These are phyloP conservation scores for Bombus turneri DNA, from an alignment of 1,140 invertebrate species.

Conservation along the genomic window DNA sequence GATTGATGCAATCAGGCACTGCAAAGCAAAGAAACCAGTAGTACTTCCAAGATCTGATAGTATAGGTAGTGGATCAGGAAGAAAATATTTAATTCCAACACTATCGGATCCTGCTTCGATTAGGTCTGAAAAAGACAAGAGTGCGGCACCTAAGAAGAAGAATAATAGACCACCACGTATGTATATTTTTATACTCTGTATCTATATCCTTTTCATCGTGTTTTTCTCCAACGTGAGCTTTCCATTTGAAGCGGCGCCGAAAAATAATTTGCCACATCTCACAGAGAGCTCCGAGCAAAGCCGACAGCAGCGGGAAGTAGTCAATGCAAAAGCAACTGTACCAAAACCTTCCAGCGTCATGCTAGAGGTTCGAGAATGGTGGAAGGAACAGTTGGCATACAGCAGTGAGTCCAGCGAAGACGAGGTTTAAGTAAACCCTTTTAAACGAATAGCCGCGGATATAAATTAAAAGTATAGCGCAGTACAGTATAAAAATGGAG, in stretches of 20 bases:
- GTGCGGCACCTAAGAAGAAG: conserved; percentile 85
- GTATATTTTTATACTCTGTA: conserved; percentile 27
- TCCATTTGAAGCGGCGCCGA: conserved; percentile 71
- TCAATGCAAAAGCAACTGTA: conserved; percentile 75
- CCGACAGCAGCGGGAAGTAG: conserved; percentile 74
- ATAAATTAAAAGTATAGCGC: background rate
- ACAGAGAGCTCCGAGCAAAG: conserved; percentile 81
- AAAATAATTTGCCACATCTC: conserved; percentile 81
- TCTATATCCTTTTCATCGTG: background rate
- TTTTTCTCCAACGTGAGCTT: conserved; percentile 5
- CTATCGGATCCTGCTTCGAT: conserved; percentile 91
- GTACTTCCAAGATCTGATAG: conserved; percentile 89
- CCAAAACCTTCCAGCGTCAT: conserved; percentile 83
- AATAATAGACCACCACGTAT: conserved; percentile 85
- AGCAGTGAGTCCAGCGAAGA: conserved; percentile 84
- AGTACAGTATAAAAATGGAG: conserved; percentile 5
- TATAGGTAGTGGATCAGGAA: conserved; percentile 89
- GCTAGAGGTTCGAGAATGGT: conserved; percentile 86
- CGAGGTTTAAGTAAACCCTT: conserved; percentile 70
- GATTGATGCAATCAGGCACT: conserved; percentile 71
- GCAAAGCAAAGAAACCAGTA: conserved; percentile 80
- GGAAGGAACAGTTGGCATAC: conserved; percentile 85
- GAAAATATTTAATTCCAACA: conserved; percentile 94
- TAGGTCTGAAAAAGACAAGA: conserved; percentile 88
- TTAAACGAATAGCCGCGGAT: background rate